Base-by-base conservation (phyloP, 2,113 vertebrate genomes). In the Phalacrocorax aristotelis region DNA sequence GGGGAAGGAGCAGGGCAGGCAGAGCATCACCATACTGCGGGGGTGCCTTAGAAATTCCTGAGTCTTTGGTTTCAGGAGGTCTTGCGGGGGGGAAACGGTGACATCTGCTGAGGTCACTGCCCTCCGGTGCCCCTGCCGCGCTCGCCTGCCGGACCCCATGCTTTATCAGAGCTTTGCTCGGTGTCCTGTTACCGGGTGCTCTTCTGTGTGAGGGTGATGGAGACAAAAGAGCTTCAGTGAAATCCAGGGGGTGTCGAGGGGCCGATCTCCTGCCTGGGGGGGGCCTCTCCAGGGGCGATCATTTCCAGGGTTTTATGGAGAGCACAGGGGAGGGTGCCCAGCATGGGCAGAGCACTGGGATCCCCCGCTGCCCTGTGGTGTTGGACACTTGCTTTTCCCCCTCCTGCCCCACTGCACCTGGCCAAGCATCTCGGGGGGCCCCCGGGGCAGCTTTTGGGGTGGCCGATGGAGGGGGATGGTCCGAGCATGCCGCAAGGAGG, bases 1-100 rank as follows among this genome's bases (percentile, higher is more conserved):
- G 0, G 30, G 8, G 40, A 52, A 27, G 72, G 38, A 54, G 29
- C 27, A 0, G 5, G 15, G 60, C 48, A 4, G 51, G 10, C 4
- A 22, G 2, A 22, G 69, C 30, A 2, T 32, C 60, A 38, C 19
- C 0, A 0, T 15, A 1, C 49, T 1, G 0, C 0, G 1, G 38
- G 51, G 16, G 16, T 40, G 32, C 83, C 51, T 3, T 1, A 7
- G 55, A 2, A 15, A 69, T 71, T 68, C 86, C 72, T 55, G 57
- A 10, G 2, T 3, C 58, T 90, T 49, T 34, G 18, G 34, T 80
- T 86, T 83, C 90, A 7, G 10, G 10, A 40, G 78, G 15, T 34
- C 20, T 58, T 7, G 8, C 8, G 11, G 32, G 21, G 3, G 4
- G 1, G 3, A 9, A 23, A 21, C 76, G 12, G 36, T 6, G 2